Percentiles rank a stretch among this genome's conserved stretches.
Evolutionary conservation across 1,140 invertebrate genomes (phyloP).

Genomic region (Tribolium castaneum): DNA sequence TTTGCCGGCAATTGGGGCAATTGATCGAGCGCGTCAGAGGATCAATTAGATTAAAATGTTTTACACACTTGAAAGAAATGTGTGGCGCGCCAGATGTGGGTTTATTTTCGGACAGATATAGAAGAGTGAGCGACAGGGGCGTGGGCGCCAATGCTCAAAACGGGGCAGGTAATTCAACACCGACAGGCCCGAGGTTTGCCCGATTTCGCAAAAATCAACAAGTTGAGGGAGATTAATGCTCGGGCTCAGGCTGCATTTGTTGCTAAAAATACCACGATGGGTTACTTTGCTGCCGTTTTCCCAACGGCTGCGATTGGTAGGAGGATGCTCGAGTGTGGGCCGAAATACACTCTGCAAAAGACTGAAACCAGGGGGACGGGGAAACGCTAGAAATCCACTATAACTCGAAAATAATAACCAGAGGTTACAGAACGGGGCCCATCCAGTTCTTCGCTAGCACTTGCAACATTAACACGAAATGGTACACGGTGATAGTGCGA

Average conservation of each 20-base stretch:
- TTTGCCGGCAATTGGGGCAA: too few relatives aligned
- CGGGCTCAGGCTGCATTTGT: not conserved
- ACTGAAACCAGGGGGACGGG: slow-evolving; percentile 24
- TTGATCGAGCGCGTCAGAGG: not conserved
- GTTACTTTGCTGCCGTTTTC: slow-evolving; percentile 42
- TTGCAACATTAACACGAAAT: slow-evolving; percentile 15
- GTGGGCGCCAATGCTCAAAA: not conserved
- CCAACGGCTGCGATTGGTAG: slow-evolving; percentile 33
- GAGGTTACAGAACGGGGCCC: slow-evolving; percentile 3
- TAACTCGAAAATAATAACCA: slow-evolving; percentile 48
- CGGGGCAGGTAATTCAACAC: not conserved
- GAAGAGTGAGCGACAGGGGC: slow-evolving; percentile 26
- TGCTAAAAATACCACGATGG: slow-evolving; percentile 39
- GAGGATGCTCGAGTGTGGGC: slow-evolving; percentile 31
- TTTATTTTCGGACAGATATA: slow-evolving; percentile 12
- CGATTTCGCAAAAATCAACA: too few relatives aligned
- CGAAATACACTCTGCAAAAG: slow-evolving; percentile 20
- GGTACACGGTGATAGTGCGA: not conserved
- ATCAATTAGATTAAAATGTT: slow-evolving; percentile 11
- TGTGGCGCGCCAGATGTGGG: slow-evolving; percentile 16
- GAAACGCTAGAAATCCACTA: slow-evolving; percentile 51
- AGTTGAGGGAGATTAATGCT: not conserved
- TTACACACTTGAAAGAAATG: slow-evolving; percentile 23
- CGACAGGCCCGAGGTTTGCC: not conserved
- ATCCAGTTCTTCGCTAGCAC: slow-evolving; percentile 31